A percentile compares a stretch with the other conserved stretches of the same genome.
These are phyloP conservation scores for Myopa tessellatipennis DNA, from an alignment of 2,888 invertebrate genomes.

Conservation along the genomic window DNA sequence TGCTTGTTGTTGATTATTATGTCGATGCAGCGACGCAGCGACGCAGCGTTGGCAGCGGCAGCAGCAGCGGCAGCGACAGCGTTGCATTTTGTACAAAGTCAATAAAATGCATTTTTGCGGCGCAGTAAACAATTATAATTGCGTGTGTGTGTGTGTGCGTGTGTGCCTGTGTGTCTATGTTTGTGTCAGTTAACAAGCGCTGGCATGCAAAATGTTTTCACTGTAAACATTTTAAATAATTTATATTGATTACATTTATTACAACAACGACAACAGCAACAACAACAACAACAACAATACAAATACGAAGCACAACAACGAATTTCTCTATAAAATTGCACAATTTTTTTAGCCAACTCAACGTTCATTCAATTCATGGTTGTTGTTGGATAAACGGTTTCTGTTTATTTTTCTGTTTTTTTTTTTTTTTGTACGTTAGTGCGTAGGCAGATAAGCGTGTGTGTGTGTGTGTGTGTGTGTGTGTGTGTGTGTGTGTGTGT, in stretches of 20 bases:
- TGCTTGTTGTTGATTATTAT: slow-evolving; percentile 27
- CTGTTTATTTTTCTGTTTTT: background rate
- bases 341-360: background rate
- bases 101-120: slow-evolving; percentile 38
- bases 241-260: slow-evolving; percentile 43
- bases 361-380: background rate
- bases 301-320: slow-evolving; percentile 3
- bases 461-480: background rate
- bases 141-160: slow-evolving; percentile 11
- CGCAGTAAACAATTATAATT: slow-evolving; percentile 30
- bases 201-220: slow-evolving; percentile 34
- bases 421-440: background rate
- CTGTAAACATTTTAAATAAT: slow-evolving; percentile 43
- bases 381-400: background rate
- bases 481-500: background rate
- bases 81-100: slow-evolving; percentile 30
- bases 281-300: slow-evolving; percentile 7
- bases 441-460: too few species aligned
- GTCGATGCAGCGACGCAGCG: background rate
- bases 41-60: slow-evolving; percentile 1
- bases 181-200: slow-evolving; percentile 35
- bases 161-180: slow-evolving; percentile 21
- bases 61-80: slow-evolving; percentile 8
- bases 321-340: background rate
- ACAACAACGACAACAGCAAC: slow-evolving; percentile 26